Conservation (phyloP, 2,888 invertebrate species). For the Argyra leucocephala region DNA sequence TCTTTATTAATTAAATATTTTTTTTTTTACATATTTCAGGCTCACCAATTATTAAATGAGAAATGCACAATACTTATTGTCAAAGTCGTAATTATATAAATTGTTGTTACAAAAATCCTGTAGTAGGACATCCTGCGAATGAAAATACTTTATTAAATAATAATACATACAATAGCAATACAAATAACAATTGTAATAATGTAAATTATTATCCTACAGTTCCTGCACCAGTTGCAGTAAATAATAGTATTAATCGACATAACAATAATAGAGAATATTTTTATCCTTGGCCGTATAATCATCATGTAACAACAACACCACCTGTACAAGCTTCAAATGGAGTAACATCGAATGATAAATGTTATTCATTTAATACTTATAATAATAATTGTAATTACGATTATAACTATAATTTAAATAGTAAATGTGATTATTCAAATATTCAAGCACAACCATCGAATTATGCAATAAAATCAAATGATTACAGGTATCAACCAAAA, state of each 20-base stretch:
- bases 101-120: background rate
- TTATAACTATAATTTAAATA: background rate
- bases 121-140: background rate
- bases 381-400: background rate
- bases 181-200: background rate
- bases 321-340: background rate
- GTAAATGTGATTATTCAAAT: background rate
- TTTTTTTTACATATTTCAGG: background rate
- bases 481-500: background rate
- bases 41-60: background rate
- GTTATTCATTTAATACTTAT: background rate
- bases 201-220: background rate
- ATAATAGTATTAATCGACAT: background rate
- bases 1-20: background rate
- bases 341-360: background rate
- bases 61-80: slow-evolving; percentile 1
- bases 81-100: background rate
- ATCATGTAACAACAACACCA: background rate
- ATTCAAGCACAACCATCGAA: background rate
- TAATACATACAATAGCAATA: background rate
- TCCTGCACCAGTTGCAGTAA: background rate
- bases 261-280: background rate
- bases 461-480: background rate
- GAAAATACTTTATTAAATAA: background rate
- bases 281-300: background rate